Conservation (phyloP, 2,113 vertebrate species). For the Clupea harengus region DNA sequence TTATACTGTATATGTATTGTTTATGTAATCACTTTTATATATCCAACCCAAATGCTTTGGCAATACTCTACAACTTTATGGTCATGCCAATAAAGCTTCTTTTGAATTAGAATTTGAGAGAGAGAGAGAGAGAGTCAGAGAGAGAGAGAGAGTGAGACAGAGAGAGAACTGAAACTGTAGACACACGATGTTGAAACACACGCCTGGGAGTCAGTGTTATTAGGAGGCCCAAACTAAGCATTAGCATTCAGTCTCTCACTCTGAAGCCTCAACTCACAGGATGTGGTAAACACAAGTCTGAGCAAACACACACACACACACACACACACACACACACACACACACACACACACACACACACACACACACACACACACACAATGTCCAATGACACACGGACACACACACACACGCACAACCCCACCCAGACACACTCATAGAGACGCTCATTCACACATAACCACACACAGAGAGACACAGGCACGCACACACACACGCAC, state of each 20-base stretch:
- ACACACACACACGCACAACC: background rate
- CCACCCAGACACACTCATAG: background rate
- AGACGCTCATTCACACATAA: too few species aligned
- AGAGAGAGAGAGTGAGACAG: too few species aligned
- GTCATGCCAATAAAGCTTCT: too few species aligned
- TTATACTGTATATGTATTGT: too few species aligned
- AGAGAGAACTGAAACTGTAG: background rate
- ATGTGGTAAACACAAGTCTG: conserved; percentile 8
- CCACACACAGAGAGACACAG: too few species aligned
- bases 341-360: background rate
- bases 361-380: conserved; percentile 2
- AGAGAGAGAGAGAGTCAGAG: too few species aligned
- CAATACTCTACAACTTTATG: too few species aligned
- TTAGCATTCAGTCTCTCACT: conserved; percentile 4
- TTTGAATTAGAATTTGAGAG: too few species aligned
- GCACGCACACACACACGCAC: too few species aligned
- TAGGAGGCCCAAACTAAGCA: background rate
- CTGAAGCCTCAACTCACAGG: background rate
- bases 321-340: background rate
- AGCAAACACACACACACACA: background rate
- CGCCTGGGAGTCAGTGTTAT: background rate
- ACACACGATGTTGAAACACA: background rate
- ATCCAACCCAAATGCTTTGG: too few species aligned
- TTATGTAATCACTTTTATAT: too few species aligned
- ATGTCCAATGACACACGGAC: too few species aligned